These are phyloP conservation scores for Vultur gryphus DNA, from an alignment of 2,797 vertebrate genomes.

Conservation along the genomic window DNA sequence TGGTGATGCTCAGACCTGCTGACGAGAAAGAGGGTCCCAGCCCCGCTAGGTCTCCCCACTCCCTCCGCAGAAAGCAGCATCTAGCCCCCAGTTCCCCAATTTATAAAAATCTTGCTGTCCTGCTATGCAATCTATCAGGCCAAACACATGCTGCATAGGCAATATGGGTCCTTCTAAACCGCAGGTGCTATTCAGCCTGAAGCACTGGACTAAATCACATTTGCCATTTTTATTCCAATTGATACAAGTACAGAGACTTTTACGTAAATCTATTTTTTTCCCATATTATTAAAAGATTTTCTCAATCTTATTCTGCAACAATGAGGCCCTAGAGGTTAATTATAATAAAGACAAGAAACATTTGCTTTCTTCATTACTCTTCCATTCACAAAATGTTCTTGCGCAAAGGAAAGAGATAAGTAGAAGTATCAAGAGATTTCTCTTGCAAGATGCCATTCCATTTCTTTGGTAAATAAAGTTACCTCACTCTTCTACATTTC, in stretches of 20 bases:
- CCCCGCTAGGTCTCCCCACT: accelerated
- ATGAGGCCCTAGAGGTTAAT: neutral
- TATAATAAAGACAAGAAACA: neutral
- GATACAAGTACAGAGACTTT: neutral
- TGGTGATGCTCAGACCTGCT: neutral
- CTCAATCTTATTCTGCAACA: neutral
- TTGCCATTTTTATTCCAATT: neutral
- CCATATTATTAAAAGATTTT: neutral
- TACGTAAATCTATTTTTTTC: neutral
- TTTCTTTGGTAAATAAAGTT: neutral
- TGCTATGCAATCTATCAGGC: neutral
- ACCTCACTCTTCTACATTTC: neutral
- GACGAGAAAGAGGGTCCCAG: neutral
- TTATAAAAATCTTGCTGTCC: neutral
- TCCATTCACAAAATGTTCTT: neutral
- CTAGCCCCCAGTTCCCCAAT: neutral
- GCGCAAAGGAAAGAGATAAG: neutral
- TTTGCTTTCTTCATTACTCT: neutral
- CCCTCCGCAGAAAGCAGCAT: neutral
- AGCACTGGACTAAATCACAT: neutral
- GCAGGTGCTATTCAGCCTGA: neutral
- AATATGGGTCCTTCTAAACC: accelerated
- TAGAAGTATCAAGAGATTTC: neutral
- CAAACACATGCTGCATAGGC: accelerated
- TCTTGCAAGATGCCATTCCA: neutral